These are phyloP conservation scores for Agrotis puta DNA, from an alignment of 2,888 invertebrate genomes.

Conservation along the genomic window DNA sequence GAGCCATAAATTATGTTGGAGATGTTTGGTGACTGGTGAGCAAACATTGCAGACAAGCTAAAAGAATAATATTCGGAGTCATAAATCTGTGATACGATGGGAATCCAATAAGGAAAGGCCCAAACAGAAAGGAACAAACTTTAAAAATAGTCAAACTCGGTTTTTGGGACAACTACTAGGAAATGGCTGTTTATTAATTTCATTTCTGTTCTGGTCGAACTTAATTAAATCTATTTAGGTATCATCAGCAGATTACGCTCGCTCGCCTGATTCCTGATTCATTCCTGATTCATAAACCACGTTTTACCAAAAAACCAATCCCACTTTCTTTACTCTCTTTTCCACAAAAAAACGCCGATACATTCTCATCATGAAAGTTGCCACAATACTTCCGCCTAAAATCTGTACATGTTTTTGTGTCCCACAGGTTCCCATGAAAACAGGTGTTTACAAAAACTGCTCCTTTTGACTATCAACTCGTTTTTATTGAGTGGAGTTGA, in stretches of 20 bases:
- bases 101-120: not conserved
- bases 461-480: constrained; percentile 82
- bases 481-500: constrained; percentile 78
- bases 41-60: not conserved
- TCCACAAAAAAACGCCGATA: constrained; percentile 9
- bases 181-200: too few relatives aligned
- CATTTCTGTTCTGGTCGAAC: too few relatives aligned
- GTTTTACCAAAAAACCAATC: not conserved
- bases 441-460: constrained; percentile 87
- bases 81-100: not conserved
- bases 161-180: too few relatives aligned
- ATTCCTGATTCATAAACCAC: too few relatives aligned
- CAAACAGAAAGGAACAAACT: too few relatives aligned
- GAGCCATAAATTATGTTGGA: constrained; percentile 13
- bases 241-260: too few relatives aligned
- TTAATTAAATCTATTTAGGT: not conserved
- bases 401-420: constrained; percentile 76
- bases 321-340: constrained; percentile 19
- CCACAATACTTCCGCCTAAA: constrained; percentile 59
- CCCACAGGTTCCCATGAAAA: constrained; percentile 82
- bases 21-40: not conserved
- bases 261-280: too few relatives aligned
- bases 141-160: too few relatives aligned
- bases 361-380: constrained; percentile 49
- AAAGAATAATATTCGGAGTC: not conserved